Conservation (phyloP, 2,113 vertebrate species). For the Gobius niger region DNA sequence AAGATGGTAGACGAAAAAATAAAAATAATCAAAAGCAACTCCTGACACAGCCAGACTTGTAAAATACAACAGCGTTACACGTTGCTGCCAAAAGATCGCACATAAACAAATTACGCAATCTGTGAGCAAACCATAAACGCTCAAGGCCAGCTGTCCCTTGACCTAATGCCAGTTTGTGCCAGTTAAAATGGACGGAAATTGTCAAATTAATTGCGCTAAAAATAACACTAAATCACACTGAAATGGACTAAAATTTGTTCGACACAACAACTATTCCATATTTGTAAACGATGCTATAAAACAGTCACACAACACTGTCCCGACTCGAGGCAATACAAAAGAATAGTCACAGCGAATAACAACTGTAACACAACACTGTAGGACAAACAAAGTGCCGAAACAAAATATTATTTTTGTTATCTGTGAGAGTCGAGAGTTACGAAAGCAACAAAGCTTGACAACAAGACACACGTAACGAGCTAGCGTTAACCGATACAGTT, state of each 20-base stretch:
- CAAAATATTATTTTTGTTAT: not conserved
- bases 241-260: not conserved
- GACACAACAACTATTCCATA: not conserved
- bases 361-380: slow-evolving; percentile 10
- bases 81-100: slow-evolving; percentile 13
- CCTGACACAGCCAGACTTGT: not conserved
- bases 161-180: slow-evolving; percentile 10
- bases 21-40: not conserved
- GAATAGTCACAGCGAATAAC: not conserved
- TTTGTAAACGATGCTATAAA: not conserved
- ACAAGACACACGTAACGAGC: slow-evolving; percentile 41
- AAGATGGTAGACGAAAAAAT: slow-evolving; percentile 1
- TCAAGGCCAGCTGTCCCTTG: slow-evolving; percentile 33
- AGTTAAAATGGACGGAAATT: slow-evolving; percentile 19
- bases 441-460: slow-evolving; percentile 51
- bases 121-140: slow-evolving; percentile 22
- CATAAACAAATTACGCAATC: slow-evolving; percentile 54
- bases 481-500: slow-evolving; percentile 41
- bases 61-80: slow-evolving; percentile 8
- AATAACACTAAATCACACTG: not conserved
- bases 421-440: slow-evolving; percentile 35
- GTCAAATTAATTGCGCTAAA: not conserved
- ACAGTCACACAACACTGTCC: slow-evolving; percentile 1
- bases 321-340: not conserved
- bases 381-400: not conserved